phyloP scores from a whole-genome alignment of 2,888 invertebrate species.

The Plagodis dolabraria region DNA sequence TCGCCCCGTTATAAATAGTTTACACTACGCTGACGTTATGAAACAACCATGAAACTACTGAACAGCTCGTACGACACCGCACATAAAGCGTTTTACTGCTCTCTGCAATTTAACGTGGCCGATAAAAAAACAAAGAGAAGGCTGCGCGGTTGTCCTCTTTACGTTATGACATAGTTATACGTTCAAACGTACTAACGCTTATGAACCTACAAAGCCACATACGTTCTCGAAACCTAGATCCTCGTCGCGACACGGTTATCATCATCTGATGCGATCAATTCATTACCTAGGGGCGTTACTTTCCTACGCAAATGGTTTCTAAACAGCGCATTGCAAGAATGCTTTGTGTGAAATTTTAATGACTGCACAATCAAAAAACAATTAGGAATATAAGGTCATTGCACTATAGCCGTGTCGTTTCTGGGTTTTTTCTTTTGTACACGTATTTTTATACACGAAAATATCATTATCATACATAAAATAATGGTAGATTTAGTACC shows the following conservation, averaged over 20 bases:
- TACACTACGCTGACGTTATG: conserved; percentile 43
- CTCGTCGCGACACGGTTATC: conserved; percentile 70
- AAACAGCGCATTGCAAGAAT: conserved; percentile 30
- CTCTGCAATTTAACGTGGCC: conserved; percentile 25
- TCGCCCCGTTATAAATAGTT: conserved; percentile 55
- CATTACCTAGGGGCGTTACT: conserved; percentile 45
- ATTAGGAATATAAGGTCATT: conserved; percentile 24
- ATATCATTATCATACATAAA: too few species aligned
- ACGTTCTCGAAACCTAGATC: conserved; percentile 77
- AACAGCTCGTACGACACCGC: conserved; percentile 23
- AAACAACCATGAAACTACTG: conserved; percentile 50
- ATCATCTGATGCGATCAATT: conserved; percentile 66
- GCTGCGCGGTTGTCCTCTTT: conserved; percentile 58
- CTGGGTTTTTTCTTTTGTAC: too few species aligned
- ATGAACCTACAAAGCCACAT: conserved; percentile 66
- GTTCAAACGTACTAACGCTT: conserved; percentile 55
- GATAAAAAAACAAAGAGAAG: conserved; percentile 41
- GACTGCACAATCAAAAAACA: conserved; percentile 24
- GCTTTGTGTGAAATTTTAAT: conserved; percentile 29
- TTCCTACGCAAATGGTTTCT: conserved; percentile 34
- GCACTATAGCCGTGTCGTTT: conserved; percentile 3
- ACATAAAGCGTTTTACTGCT: conserved; percentile 29
- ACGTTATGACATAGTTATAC: conserved; percentile 63
- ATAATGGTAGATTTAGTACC: too few species aligned
- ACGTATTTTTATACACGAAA: too few species aligned